These are phyloP conservation scores for Girardinus metallicus DNA, from an alignment of 2,797 vertebrate genomes.

Conservation along the genomic window DNA sequence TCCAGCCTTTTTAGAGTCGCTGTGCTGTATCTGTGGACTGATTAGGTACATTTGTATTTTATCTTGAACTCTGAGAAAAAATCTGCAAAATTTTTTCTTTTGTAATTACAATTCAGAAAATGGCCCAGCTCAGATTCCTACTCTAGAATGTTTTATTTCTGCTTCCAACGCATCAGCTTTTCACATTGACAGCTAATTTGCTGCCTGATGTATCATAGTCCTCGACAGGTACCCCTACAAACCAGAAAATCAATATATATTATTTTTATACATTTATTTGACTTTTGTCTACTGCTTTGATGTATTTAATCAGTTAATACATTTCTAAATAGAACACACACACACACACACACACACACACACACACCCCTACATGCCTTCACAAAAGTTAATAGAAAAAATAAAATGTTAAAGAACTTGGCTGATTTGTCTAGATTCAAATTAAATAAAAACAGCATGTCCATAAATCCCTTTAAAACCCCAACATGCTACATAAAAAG, in stretches of 20 bases:
- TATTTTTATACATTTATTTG: not conserved
- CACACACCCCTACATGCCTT: not conserved
- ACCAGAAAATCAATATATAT: not conserved
- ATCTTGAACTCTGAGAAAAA: not conserved
- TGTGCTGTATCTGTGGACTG: not conserved
- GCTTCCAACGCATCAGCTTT: not conserved
- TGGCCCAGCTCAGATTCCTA: not conserved
- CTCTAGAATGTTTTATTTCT: not conserved
- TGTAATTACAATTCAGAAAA: not conserved
- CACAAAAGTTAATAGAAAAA: not conserved
- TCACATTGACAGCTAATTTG: not conserved
- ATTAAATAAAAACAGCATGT: not conserved
- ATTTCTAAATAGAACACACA: not conserved
- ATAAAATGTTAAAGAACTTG: not conserved
- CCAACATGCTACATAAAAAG: constrained; percentile 37
- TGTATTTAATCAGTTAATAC: not conserved
- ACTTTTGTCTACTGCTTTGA: not conserved
- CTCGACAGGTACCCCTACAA: not conserved
- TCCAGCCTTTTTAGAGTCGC: not conserved
- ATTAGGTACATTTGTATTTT: not conserved
- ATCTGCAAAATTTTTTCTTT: not conserved
- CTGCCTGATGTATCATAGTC: too few relatives aligned
- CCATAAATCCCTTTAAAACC: not conserved
- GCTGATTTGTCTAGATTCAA: not conserved
- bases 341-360: not conserved